phyloP scores from a whole-genome alignment of 2,797 vertebrate genomes.

The Sarcoramphus papa region DNA sequence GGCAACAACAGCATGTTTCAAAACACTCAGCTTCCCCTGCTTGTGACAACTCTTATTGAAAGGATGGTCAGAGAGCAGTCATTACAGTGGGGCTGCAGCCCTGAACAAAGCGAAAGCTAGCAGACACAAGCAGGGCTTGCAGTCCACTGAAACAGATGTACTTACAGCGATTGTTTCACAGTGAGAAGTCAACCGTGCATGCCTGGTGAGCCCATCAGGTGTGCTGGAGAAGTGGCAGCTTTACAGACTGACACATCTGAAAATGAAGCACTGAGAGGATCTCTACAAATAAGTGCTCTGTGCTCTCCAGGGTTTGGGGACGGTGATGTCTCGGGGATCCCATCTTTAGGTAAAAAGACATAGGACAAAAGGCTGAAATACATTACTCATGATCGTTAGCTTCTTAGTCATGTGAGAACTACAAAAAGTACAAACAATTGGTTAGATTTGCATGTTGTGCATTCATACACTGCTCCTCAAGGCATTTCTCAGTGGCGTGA shows the following conservation, averaged over 20 bases:
- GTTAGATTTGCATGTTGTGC: not conserved
- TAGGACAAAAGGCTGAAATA: not conserved
- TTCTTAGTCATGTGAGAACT: not conserved
- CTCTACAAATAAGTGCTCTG: not conserved
- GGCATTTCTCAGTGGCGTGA: not conserved
- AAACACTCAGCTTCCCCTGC: not conserved
- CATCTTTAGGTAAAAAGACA: not conserved
- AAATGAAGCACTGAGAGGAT: not conserved
- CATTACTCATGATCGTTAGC: not conserved
- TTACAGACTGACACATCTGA: not conserved
- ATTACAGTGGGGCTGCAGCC: not conserved
- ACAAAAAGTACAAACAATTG: not conserved
- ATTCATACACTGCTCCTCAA: not conserved
- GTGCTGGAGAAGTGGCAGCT: not conserved
- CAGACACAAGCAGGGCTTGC: not conserved
- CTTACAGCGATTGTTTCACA: not conserved
- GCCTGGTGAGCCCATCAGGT: not conserved
- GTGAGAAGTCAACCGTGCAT: accelerated
- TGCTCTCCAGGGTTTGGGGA: not conserved
- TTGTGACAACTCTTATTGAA: not conserved
- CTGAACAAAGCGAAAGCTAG: not conserved
- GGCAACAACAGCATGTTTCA: not conserved
- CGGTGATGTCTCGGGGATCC: not conserved
- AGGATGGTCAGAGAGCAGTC: not conserved
- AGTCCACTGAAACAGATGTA: not conserved